Evolutionary conservation across 2,113 vertebrate genomes (phyloP), one percentile per base, ranked within the genome.

Genomic region (Elgaria multicarinata): DNA sequence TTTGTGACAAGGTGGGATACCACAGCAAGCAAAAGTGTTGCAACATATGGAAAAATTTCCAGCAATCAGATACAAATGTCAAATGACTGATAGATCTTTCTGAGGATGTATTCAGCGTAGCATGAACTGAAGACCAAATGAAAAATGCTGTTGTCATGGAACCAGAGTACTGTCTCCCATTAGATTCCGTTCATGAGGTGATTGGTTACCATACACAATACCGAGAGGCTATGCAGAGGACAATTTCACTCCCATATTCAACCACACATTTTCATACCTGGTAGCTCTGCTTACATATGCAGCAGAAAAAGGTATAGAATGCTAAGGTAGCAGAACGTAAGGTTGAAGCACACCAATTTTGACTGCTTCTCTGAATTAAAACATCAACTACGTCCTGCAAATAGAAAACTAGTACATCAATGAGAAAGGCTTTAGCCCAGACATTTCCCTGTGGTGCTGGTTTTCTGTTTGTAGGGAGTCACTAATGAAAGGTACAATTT

Each of bases 81-180:
- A 72, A 74, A 82, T 24, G 69, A 72, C 46, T 88, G 36, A 69
- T 50, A 74, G 39, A 46, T 72, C 74, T 85, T 74, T 82, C 50
- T 88, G 87, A 53, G 42, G 67, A 24, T 88, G 7, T 82, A 88
- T n/a, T 88, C 50, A 82, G 39, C 44, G 53, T 55, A 81, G 36
- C 50, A 33, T 88, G 53, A 62, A 10, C 26, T 82, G 67, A 33
- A 82, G 67, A 74, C 53, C 6, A 74, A 74, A 82, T 55, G 67
- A 53, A 74, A 39, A 74, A 72, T 74, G 50, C 16, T 67, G 44
- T 87, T 88, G 67, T 88, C 87, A 88, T 74, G 53, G 67, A 81
- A 58, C n/a, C 50, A 71, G 66, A 42, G 8, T 55, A 71, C 50
- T 33, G 28, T 74, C 67, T 88, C 67, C 67, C 67, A 42, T 39